Base-by-base conservation (phyloP, 2,113 vertebrate genomes). In the mouse (Mus musculus) region DNA sequence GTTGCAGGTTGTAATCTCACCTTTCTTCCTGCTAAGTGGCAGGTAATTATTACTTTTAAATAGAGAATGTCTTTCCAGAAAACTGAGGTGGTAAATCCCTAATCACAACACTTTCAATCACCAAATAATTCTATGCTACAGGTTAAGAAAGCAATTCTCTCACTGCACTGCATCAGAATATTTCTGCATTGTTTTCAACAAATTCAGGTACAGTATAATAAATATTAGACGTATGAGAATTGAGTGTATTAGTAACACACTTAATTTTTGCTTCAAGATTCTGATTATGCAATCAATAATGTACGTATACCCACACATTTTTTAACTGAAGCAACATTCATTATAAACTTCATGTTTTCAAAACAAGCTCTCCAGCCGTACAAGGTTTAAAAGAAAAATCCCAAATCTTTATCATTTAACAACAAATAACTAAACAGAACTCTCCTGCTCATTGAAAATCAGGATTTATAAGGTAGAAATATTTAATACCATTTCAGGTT, bases 201-300 rank as follows among this genome's bases (percentile, higher is more conserved):
- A 97, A 96, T 97, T 98, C 96, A 96, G 94, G 97, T 94, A 95
- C 96, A 54, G 82, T 86, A 98, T 97, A 97, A 97, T 97, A 98
- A 98, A 96, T 97, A 98, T 91, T 42, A 97, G 85, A 90, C 97
- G 96, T 98, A 97, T 73, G 98, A 98, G 97, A 97, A 98, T 98
- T 98, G 98, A 98, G 97, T 98, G 98, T 98, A 98, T 93, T 98
- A 92, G 42, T 36, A 96, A 98, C 98, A 98, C 98, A 98, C 97
- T 98, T 98, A 98, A 98, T 94, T 56, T 91, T 89, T 78, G 42
- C 97, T 97, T 97, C 85, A 54, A 52, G 91, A 85, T 95, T 98
- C 95, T 98, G 96, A 98, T 76, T 96, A 89, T 97, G 77, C 67
- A 85, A 87, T 90, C 72, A 52, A 82, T 87, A 89, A 96, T 49